Evolutionary conservation across 2,797 vertebrate species (phyloP).

Genomic region (Cheirogaleus major): DNA sequence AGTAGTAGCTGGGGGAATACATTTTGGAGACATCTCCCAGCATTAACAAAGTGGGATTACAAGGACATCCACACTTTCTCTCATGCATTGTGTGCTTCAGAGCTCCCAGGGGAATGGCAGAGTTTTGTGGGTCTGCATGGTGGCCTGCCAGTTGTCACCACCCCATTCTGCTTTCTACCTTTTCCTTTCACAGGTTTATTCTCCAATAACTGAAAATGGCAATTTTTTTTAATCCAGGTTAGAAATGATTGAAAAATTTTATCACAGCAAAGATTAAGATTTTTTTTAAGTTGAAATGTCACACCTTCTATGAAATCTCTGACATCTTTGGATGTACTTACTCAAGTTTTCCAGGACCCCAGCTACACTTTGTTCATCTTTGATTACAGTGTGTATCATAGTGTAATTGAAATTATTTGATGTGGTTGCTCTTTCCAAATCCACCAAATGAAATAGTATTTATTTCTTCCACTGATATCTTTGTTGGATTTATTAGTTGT

Average conservation of each 20-base stretch:
- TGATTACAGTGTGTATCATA: not conserved
- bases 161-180: no score
- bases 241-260: not conserved
- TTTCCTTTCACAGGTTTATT: not conserved
- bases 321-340: not conserved
- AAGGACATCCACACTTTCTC: not conserved
- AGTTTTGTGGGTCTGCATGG: not conserved
- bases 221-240: not conserved
- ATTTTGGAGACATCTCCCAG: accelerated
- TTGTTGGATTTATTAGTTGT: not conserved
- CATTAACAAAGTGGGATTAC: not conserved
- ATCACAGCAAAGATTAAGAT: not conserved
- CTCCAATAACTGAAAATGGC: not conserved
- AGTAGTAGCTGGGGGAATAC: not conserved
- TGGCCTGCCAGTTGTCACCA: not conserved
- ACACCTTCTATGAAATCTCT: not conserved
- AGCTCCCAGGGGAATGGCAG: not conserved
- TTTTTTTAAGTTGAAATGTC: not conserved
- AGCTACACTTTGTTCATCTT: not conserved
- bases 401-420: not conserved
- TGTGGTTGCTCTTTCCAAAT: not conserved
- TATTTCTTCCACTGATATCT: not conserved
- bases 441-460: not conserved
- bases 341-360: not conserved
- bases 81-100: no score